Evolutionary conservation across 2,797 vertebrate species (phyloP).

Genomic region (Champsocephalus gunnari): DNA sequence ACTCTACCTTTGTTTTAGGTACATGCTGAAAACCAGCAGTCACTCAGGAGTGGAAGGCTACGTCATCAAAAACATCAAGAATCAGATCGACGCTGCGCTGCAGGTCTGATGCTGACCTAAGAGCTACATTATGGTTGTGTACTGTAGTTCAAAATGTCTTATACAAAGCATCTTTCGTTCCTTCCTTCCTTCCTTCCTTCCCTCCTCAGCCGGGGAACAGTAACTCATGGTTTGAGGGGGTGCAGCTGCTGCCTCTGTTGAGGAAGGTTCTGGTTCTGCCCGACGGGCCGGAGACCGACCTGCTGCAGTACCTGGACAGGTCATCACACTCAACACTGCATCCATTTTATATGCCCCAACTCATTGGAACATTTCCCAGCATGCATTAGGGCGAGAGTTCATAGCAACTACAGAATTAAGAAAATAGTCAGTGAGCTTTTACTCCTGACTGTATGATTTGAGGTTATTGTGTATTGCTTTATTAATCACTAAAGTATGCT

Average conservation of each 20-base stretch:
- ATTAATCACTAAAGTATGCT: too few relatives aligned
- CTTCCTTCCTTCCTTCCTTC: background rate
- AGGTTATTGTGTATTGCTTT: too few relatives aligned
- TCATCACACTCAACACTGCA: constrained; percentile 52
- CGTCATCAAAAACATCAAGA: constrained; percentile 95
- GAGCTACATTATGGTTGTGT: background rate
- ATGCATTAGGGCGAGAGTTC: background rate
- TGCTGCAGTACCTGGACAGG: constrained; percentile 95
- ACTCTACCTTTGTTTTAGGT: constrained; percentile 83
- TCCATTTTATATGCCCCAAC: too few relatives aligned
- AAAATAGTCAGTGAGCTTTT: too few relatives aligned
- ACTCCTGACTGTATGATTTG: too few relatives aligned
- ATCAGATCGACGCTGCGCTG: constrained; percentile 89
- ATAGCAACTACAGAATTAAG: too few relatives aligned
- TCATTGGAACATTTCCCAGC: constrained; percentile 4
- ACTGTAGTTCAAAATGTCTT: background rate
- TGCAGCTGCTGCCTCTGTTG: constrained; percentile 90
- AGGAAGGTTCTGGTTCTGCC: constrained; percentile 90
- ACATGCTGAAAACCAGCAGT: constrained; percentile 90
- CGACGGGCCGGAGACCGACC: constrained; percentile 92
- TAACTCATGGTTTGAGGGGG: constrained; percentile 91
- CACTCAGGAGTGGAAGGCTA: constrained; percentile 96
- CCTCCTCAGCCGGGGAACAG: constrained; percentile 77
- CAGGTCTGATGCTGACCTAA: constrained; percentile 78
- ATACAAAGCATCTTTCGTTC: background rate